A percentile compares a stretch with the other conserved stretches of the same genome.
These are phyloP conservation scores for Astatotilapia flaviijosephi DNA, from an alignment of 2,113 vertebrate genomes.

Conservation along the genomic window DNA sequence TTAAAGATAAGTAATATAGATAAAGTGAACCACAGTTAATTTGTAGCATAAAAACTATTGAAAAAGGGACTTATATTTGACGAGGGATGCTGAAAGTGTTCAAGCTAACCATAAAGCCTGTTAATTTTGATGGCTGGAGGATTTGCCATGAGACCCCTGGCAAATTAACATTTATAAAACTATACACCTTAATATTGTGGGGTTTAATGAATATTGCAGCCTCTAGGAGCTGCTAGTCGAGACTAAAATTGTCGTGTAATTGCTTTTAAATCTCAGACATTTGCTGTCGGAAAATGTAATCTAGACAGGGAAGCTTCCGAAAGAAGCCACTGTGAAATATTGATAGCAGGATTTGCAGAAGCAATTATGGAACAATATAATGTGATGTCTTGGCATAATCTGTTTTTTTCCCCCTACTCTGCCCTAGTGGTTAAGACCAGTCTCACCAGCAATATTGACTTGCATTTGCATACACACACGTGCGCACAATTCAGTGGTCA, in stretches of 20 bases:
- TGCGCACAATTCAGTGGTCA: slow-evolving; percentile 35
- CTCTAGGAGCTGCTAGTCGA: background rate
- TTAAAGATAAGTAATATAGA: background rate
- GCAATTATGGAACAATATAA: slow-evolving; percentile 14
- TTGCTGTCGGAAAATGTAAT: background rate
- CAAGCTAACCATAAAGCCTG: background rate
- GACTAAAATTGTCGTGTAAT: background rate
- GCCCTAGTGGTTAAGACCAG: background rate
- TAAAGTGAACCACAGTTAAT: background rate
- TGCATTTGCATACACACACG: background rate
- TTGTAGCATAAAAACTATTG: background rate
- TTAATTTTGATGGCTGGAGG: background rate
- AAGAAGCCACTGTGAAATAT: background rate
- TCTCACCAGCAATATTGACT: background rate
- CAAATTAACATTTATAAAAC: background rate
- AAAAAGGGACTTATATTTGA: background rate
- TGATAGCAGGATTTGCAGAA: background rate
- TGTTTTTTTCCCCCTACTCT: background rate
- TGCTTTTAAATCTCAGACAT: background rate
- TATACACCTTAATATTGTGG: background rate
- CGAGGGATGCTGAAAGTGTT: background rate
- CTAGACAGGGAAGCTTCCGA: background rate
- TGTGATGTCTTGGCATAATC: background rate
- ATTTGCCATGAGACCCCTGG: background rate
- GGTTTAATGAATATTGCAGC: background rate